Base-by-base conservation (phyloP, 2,113 vertebrate species). In the Chaetops frenatus region DNA sequence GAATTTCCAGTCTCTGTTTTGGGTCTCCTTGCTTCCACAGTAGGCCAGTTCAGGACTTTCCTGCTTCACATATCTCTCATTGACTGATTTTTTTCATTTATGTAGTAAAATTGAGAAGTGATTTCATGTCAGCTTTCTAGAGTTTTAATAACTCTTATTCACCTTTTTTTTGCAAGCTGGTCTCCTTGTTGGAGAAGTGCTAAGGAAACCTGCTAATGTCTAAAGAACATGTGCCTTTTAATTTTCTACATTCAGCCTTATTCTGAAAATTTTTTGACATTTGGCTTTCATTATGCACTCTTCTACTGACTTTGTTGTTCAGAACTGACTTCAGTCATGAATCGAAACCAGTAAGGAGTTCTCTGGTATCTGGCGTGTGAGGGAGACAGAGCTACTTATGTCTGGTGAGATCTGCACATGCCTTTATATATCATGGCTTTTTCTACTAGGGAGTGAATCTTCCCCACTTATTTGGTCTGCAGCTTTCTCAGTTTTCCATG, bases 1-100 rank as follows among this genome's bases (percentile, higher is more conserved):
- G 90, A 91, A 58, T 95, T 95, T 92, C 79, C 74, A 93, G 51
- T 62, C 53, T 69, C 50, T 81, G 44, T 53, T 95, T 82, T 82
- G 56, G 35, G 33, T 86, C 38, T 85, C 29, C 29, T 88, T 88
- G 45, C 38, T 91, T 88, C 47, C 71, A 69, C 35, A 66, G 3
- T 28, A 88, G 62, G 47, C 79, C 36, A 29, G 35, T 65, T 88
- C 79, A 94, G 89, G 87, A 94, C 69, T 95, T 95, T 86, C 57
- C 57, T 17, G 5, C 57, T 62, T 90, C 54, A 15, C 22, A 15
- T 51, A 56, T 95, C 57, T 56, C 11, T 76, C 51, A 54, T 4
- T 72, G 72, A 77, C 36, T 78, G 8, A 3, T 77, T 60, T 48
- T 69, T 31, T 77, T 88, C 15, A 17, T 72, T 79, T 90, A 31